Conservation (phyloP, 2,797 vertebrate species). For the Periparus ater region DNA sequence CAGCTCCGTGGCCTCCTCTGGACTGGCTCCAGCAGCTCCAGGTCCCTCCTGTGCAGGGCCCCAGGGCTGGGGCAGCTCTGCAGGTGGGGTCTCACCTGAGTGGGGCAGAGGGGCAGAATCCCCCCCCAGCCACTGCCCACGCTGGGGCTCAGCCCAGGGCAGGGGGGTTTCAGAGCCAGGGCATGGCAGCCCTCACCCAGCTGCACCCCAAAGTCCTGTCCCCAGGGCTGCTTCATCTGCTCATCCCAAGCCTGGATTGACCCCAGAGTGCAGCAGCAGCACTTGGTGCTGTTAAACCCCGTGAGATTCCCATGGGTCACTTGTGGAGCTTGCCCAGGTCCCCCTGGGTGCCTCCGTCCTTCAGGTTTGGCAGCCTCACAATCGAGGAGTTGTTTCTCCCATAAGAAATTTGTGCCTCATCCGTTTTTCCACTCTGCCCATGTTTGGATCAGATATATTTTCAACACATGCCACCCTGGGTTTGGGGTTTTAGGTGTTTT, state of each 20-base stretch:
- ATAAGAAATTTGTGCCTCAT: background rate
- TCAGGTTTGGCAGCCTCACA: background rate
- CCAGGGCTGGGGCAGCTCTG: background rate
- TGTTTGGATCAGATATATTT: background rate
- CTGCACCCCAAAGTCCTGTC: background rate
- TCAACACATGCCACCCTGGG: background rate
- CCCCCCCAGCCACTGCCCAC: background rate
- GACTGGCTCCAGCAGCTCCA: background rate
- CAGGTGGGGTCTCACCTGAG: background rate
- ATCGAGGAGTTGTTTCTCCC: background rate
- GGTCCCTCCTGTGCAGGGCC: background rate
- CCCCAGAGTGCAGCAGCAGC: background rate
- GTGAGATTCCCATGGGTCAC: background rate
- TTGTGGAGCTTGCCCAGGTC: background rate
- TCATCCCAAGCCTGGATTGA: background rate
- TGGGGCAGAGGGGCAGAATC: background rate
- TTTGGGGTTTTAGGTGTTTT: background rate
- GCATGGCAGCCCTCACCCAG: background rate
- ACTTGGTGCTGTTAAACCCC: background rate
- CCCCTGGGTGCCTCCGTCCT: rapidly evolving
- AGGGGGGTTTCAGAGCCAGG: rapidly evolving
- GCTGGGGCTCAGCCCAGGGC: rapidly evolving
- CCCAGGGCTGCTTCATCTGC: background rate
- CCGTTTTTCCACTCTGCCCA: background rate
- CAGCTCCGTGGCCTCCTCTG: background rate